phyloP scores from a whole-genome alignment of 2,113 vertebrate genomes.

The Pantherophis guttatus region DNA sequence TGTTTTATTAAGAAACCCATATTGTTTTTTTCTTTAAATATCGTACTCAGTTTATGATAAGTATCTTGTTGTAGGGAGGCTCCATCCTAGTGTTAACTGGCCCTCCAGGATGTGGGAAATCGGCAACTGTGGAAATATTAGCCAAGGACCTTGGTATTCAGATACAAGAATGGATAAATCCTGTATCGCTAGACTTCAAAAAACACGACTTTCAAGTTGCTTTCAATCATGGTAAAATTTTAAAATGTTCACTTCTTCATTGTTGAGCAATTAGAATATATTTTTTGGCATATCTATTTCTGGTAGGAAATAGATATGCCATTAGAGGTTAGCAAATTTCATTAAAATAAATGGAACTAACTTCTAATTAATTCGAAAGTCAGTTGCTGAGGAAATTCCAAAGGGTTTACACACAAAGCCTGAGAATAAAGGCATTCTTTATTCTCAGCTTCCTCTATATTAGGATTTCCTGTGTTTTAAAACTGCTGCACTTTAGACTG shows the following conservation, averaged over 20 bases:
- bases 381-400: not conserved
- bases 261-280: not conserved
- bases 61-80: slow-evolving; percentile 70
- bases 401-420: not conserved
- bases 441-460: not conserved
- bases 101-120: slow-evolving; percentile 92
- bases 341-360: not conserved
- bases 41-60: slow-evolving; percentile 12
- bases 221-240: slow-evolving; percentile 72
- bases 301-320: not conserved
- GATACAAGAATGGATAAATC: slow-evolving; percentile 92
- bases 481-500: not conserved
- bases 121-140: slow-evolving; percentile 82
- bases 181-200: slow-evolving; percentile 73
- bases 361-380: not conserved
- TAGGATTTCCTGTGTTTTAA: not conserved
- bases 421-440: not conserved
- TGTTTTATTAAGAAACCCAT: accelerated
- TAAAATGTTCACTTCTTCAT: not conserved
- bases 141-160: slow-evolving; percentile 76
- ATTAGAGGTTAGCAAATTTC: not conserved
- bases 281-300: not conserved
- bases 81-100: slow-evolving; percentile 85
- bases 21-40: not conserved
- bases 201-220: slow-evolving; percentile 65